Base-by-base conservation (phyloP, 2,797 vertebrate species). In the Acropternis orthonyx region DNA sequence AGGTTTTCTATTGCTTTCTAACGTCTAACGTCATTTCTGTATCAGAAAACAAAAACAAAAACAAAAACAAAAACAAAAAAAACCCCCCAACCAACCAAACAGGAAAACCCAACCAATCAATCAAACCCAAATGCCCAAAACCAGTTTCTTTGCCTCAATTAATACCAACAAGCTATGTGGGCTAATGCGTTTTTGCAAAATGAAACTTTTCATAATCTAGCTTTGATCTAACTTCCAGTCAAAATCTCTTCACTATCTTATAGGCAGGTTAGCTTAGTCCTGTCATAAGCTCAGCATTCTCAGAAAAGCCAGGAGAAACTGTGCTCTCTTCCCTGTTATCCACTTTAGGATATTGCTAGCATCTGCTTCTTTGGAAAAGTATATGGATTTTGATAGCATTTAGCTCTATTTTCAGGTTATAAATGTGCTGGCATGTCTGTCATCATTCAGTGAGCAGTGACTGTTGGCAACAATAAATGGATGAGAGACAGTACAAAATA, bases 381-480 rank as follows among this genome's bases (percentile, higher is more conserved):
- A 30, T 56, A 58, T 23, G 46, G 32, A 88, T 88, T 72, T 85
- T 85, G 24, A 49, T 49, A 82, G 19, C 30, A 89, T 88, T 85
- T 89, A 79, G 8, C 43, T 92, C 63, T 89, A 5, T 94, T 90
- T 95, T 83, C 73, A 80, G 39, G 65, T 96, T 83, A 71, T 69
- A 72, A 66, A 36, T 80, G 55, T 74, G n/a, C n/a, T 48, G 36
- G 37, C 48, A 83, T 65, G 52, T 85, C 63, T 85, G 21, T 62
- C 85, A 65, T 89, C 63, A 72, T 83, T 84, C 74, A 88, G 32
- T 77, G 36, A 94, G 71, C 67, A 89, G 39, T 71, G 73, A 58
- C 32, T 52, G 32, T 59, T 96, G 88, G 75, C 74, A 85, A 89
- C 56, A 96, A 93, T 78, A 91, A 93, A 87, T 49, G 44, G 39